Percentiles rank a stretch among this genome's conserved stretches.
Evolutionary conservation across 2,113 vertebrate species (phyloP).

Genomic region (Sander vitreus): DNA sequence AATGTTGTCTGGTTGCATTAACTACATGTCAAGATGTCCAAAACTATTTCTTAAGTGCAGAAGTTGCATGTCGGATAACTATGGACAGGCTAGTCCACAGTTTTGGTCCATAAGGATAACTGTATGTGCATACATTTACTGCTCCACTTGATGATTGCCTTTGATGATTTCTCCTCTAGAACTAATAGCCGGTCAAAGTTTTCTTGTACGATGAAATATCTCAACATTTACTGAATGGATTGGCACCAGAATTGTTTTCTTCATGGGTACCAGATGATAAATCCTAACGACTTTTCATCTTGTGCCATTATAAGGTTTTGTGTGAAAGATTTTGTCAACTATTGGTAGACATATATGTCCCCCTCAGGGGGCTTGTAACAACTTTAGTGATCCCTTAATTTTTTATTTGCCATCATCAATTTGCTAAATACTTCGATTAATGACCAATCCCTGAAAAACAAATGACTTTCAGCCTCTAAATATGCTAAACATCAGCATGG

Average conservation of each 20-base stretch:
- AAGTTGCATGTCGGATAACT: background rate
- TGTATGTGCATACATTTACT: background rate
- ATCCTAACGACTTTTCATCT: background rate
- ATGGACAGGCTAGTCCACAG: background rate
- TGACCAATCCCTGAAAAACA: background rate
- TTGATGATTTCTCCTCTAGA: no score
- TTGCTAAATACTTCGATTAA: background rate
- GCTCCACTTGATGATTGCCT: background rate
- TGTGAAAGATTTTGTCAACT: background rate
- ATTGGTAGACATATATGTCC: background rate
- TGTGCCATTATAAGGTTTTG: background rate
- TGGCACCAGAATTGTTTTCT: background rate
- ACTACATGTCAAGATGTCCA: background rate
- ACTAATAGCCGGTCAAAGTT: no score
- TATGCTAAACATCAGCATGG: background rate
- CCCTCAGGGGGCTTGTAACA: no score
- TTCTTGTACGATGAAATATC: background rate
- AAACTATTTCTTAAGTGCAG: background rate
- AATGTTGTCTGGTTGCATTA: conserved; percentile 8
- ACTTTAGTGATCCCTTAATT: background rate
- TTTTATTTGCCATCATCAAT: background rate
- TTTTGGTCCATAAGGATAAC: background rate
- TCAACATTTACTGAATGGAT: background rate
- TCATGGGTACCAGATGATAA: background rate
- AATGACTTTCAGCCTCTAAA: background rate